These are phyloP conservation scores for Phyllopteryx taeniolatus DNA, from an alignment of 2,113 vertebrate species.

Conservation along the genomic window DNA sequence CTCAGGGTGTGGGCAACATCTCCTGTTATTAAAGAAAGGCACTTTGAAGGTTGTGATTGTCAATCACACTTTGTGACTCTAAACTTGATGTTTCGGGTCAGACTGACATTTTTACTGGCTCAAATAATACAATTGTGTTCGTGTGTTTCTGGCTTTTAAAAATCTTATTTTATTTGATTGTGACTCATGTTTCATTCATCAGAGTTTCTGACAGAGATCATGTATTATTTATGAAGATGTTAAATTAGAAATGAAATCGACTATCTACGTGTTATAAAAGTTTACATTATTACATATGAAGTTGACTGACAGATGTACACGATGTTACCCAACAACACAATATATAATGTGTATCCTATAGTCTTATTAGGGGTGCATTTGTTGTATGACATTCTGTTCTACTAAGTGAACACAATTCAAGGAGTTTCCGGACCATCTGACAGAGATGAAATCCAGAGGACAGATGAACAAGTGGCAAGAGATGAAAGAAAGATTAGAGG, in stretches of 20 bases:
- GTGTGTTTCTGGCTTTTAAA: background rate
- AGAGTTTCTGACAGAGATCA: background rate
- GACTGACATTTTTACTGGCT: background rate
- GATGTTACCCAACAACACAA: background rate
- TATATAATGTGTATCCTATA: background rate
- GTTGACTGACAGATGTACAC: background rate
- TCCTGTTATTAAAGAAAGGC: background rate
- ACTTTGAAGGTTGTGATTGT: background rate
- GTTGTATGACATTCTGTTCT: conserved; percentile 31
- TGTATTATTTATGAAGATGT: background rate
- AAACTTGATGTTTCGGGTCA: background rate
- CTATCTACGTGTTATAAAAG: no score
- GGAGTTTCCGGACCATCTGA: conserved; percentile 30
- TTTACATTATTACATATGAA: no score
- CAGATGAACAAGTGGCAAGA: background rate
- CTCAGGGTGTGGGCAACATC: background rate
- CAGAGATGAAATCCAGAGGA: conserved; percentile 28
- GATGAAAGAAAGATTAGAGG: background rate
- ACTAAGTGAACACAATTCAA: conserved; percentile 40
- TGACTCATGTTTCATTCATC: background rate
- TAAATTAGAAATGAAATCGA: no score
- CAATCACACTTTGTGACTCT: background rate
- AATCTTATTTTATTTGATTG: background rate
- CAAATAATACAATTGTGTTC: background rate
- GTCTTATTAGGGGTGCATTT: background rate